These are phyloP conservation scores for Sigmodon hispidus DNA, from an alignment of 2,113 vertebrate species.

Conservation along the genomic window DNA sequence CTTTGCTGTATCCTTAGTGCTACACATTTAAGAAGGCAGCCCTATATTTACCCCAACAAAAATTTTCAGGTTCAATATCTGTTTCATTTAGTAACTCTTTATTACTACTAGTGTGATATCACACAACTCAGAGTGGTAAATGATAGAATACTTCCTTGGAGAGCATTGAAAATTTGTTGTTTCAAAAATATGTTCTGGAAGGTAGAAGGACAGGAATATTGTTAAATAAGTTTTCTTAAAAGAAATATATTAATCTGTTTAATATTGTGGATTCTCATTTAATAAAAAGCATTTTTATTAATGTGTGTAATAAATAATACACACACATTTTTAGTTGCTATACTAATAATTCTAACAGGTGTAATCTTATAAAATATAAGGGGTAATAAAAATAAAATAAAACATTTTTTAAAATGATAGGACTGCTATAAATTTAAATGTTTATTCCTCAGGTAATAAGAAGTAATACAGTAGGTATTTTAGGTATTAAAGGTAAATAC, in stretches of 20 bases:
- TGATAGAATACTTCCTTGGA: neutral
- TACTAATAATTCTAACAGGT: no score
- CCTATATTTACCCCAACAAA: constrained; percentile 57
- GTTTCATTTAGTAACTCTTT: constrained; percentile 27
- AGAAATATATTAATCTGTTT: neutral
- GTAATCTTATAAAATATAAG: no score
- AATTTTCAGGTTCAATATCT: constrained; percentile 70
- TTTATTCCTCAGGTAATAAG: neutral
- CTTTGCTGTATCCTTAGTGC: neutral
- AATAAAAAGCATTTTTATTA: no score
- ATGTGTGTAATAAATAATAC: no score
- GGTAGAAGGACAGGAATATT: neutral
- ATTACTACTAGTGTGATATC: constrained; percentile 47
- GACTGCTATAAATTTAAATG: neutral
- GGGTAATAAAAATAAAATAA: constrained; percentile 24
- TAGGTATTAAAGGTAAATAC: neutral
- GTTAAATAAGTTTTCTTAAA: neutral
- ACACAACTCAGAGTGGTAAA: constrained; percentile 14
- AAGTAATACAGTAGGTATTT: no score
- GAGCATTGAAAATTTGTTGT: neutral
- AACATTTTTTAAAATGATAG: neutral
- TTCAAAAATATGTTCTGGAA: neutral
- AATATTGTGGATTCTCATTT: neutral
- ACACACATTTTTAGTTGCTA: no score
- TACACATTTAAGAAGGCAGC: constrained; percentile 32